Evolutionary conservation across 2,797 vertebrate species (phyloP).

Genomic region (Synaphobranchus kaupii): DNA sequence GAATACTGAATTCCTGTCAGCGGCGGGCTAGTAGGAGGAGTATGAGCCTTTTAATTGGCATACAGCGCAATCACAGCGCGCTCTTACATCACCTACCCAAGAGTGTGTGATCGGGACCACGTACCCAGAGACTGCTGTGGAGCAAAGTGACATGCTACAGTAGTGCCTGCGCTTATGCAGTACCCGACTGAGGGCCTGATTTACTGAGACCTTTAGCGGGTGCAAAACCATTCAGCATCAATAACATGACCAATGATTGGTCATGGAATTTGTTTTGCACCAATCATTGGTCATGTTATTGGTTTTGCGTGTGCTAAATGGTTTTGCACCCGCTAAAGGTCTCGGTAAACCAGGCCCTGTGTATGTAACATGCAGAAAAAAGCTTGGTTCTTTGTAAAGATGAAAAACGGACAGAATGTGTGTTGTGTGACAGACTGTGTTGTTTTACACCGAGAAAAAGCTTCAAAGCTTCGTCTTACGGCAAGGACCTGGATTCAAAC

Average conservation of each 20-base stretch:
- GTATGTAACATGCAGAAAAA: background rate
- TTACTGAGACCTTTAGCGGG: no score
- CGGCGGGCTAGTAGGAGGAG: background rate
- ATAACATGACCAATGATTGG: no score
- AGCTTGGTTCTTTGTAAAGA: background rate
- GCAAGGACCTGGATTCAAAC: background rate
- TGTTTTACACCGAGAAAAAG: background rate
- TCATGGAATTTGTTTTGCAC: no score
- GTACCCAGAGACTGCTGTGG: background rate
- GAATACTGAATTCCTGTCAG: constrained; percentile 37
- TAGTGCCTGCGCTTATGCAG: background rate
- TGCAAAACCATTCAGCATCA: no score
- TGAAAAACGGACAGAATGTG: background rate
- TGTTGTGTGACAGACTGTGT: background rate
- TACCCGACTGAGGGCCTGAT: background rate
- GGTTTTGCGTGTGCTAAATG: no score
- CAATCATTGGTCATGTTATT: no score
- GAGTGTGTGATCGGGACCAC: background rate
- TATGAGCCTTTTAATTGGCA: constrained; percentile 50
- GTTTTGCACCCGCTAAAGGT: no score
- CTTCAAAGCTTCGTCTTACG: background rate
- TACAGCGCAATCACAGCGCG: background rate
- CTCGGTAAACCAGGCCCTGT: no score
- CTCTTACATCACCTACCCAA: background rate
- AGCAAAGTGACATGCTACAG: background rate